Evolutionary conservation across 2,797 vertebrate genomes (phyloP).

Genomic region (Acanthornis magna): DNA sequence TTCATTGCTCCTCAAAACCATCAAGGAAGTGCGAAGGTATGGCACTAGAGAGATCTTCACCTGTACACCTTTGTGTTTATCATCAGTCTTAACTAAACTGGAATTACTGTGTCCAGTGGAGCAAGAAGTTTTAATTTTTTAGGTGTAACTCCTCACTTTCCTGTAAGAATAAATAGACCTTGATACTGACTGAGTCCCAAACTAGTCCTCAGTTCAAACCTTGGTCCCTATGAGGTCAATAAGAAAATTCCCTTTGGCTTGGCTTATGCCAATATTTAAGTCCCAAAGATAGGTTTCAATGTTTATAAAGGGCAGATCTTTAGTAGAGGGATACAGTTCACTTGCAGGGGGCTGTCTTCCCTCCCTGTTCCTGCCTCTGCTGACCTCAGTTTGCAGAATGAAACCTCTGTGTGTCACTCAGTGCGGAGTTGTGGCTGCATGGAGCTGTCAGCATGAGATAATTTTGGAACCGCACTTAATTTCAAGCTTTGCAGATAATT

Average conservation of each 20-base stretch:
- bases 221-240: not conserved
- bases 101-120: not conserved
- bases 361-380: not conserved
- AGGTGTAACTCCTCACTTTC: not conserved
- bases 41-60: not conserved
- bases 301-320: not conserved
- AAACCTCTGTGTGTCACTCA: not conserved
- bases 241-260: not conserved
- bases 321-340: not conserved
- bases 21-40: not conserved
- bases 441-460: not conserved
- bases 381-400: not conserved
- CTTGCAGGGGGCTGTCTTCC: rapidly evolving
- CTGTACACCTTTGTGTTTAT: not conserved
- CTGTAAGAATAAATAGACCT: not conserved
- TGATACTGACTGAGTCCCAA: not conserved
- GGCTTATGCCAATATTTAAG: not conserved
- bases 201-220: not conserved
- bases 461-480: not conserved
- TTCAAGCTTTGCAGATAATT: not conserved
- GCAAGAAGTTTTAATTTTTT: not conserved
- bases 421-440: not conserved
- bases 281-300: not conserved
- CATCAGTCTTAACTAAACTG: not conserved
- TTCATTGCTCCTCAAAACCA: not conserved